Base-by-base conservation (phyloP, 1,140 invertebrate species). In the Sitophilus oryzae region DNA sequence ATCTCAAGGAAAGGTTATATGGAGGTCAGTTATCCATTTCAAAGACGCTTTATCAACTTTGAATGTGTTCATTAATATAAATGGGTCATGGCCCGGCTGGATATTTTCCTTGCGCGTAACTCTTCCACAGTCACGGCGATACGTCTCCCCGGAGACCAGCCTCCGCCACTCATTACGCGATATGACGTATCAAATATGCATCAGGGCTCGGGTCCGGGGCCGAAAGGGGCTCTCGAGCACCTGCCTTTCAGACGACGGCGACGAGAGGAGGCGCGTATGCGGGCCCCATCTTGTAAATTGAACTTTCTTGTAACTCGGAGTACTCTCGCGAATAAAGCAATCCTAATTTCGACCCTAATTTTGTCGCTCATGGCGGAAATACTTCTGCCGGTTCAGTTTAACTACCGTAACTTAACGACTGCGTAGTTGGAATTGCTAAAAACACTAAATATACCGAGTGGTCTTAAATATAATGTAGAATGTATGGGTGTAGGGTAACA, bases 31-130 rank as follows among this genome's bases (percentile, higher is more conserved):
- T 30, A 5, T 11, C 5, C 11, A 30, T 30, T n/a, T 30, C 25
- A 11, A 30, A 30, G 11, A 30, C 10, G 49, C 20, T 52, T 41
- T 52, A 42, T 43, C 49, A 42, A 52, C 49, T 19, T 52, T 52
- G 49, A 52, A 52, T 52, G 49, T 22, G 35, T 43, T 52, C 49
- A 52, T 52, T 52, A 52, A 52, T 52, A 52, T 52, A 52, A 52
- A 52, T 41, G 37, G 18, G 6, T 14, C 18, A 14, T 15, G 18
- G 25, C 5, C 25, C 11, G 25, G 25, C 25, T 30, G 5, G 25
- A 11, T 6, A 30, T 30, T 30, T 30, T 11, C 11, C 25, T 30
- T 30, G 25, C 25, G 11, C 25, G 25, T 40, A 40, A 15, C n/a
- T 18, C 18, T 14, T 14, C 37, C n/a, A 40, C 4, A 8, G 5